Evolutionary conservation across 2,888 invertebrate species (phyloP).

Genomic region (Phyllotreta striolata): DNA sequence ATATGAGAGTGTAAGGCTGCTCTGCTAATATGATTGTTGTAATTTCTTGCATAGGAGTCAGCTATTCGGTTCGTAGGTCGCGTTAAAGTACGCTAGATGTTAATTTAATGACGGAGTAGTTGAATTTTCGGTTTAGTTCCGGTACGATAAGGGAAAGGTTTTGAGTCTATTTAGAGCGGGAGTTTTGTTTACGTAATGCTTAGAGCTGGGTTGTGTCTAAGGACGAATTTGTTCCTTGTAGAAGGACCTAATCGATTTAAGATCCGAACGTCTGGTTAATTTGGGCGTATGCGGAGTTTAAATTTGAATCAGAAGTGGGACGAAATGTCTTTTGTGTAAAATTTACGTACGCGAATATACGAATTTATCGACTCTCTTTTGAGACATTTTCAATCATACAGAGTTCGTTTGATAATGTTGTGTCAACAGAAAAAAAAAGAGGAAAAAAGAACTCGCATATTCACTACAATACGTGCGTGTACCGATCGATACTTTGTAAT

Average conservation of each 20-base stretch:
- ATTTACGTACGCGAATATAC: background rate
- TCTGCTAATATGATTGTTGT: constrained; percentile 20
- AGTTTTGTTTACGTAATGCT: background rate
- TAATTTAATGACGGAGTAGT: constrained; percentile 21
- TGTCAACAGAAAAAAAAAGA: constrained; percentile 21
- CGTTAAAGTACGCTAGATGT: constrained; percentile 19
- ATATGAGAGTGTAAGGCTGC: constrained; percentile 21
- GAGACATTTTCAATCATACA: constrained; percentile 23
- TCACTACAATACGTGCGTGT: constrained; percentile 22
- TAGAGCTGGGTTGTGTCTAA: background rate
- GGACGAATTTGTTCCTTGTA: background rate
- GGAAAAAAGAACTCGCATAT: constrained; percentile 19
- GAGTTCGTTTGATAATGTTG: constrained; percentile 30
- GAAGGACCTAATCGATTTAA: constrained; percentile 1
- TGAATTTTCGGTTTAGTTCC: constrained; percentile 7
- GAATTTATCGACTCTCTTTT: constrained; percentile 12
- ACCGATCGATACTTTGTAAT: constrained; percentile 28
- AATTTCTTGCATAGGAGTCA: constrained; percentile 21
- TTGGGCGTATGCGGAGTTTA: background rate
- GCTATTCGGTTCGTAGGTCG: constrained; percentile 18
- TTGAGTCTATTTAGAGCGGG: background rate
- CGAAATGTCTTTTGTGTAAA: constrained; percentile 7
- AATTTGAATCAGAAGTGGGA: constrained; percentile 1
- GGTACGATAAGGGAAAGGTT: background rate
- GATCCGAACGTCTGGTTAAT: background rate